Conservation (phyloP, 37 sponge, comb jelly and placozoan genomes). For the Cladorhizidae sp. region DNA sequence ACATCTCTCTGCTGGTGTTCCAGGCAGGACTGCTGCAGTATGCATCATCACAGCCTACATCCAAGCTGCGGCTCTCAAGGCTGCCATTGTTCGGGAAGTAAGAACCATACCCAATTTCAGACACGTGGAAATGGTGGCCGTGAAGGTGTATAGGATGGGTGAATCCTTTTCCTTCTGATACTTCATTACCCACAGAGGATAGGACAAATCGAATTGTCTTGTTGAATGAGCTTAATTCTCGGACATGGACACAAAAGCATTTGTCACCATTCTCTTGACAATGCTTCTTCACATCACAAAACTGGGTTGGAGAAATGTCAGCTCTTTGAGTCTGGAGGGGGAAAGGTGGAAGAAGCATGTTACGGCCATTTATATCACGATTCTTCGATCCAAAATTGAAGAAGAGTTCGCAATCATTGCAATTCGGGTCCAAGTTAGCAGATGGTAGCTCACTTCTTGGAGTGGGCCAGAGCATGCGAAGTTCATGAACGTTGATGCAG, state of each 20-base stretch:
- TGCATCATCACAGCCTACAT: constrained; percentile 22
- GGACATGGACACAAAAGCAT: constrained; percentile 26
- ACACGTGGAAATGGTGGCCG: constrained; percentile 78
- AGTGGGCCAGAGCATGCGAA: constrained; percentile 20
- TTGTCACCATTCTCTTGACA: neutral
- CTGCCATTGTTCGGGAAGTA: constrained; percentile 40
- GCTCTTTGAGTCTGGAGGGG: constrained; percentile 27
- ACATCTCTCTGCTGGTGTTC: neutral
- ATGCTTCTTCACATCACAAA: neutral
- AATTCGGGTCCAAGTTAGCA: neutral
- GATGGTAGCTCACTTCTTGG: constrained; percentile 22
- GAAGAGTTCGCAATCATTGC: constrained; percentile 31
- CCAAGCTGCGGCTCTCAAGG: neutral
- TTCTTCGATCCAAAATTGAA: constrained; percentile 48
- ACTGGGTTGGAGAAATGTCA: neutral
- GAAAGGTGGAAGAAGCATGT: constrained; percentile 11
- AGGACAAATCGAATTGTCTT: constrained; percentile 31
- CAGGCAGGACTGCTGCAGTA: constrained; percentile 12
- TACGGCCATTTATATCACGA: constrained; percentile 3
- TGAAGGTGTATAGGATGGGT: constrained; percentile 83
- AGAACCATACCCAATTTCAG: constrained; percentile 45
- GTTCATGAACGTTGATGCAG: constrained; percentile 51
- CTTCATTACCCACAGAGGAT: constrained; percentile 20
- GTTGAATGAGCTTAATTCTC: constrained; percentile 8
- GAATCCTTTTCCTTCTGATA: neutral